phyloP scores from a whole-genome alignment of 2,888 invertebrate genomes.

The Platycheirus albimanus region DNA sequence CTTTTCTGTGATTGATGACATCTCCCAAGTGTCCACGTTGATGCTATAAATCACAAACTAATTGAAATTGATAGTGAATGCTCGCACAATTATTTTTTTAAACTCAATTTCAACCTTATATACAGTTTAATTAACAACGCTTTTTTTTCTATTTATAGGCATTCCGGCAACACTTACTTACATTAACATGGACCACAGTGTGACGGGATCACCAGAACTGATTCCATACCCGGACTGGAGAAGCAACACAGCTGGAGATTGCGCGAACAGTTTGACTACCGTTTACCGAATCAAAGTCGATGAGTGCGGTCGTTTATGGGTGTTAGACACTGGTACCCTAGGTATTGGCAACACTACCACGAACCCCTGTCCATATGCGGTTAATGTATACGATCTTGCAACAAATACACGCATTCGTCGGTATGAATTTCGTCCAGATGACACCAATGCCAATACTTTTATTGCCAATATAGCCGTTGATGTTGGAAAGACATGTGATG shows the following conservation, averaged over 20 bases:
- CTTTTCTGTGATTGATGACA: not conserved
- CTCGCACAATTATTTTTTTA: not conserved
- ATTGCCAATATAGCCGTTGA: constrained; percentile 95
- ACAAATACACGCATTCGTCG: constrained; percentile 88
- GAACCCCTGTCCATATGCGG: constrained; percentile 90
- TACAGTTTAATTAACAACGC: not conserved
- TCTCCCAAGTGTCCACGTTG: not conserved
- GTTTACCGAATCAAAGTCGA: constrained; percentile 92
- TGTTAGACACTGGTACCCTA: constrained; percentile 91
- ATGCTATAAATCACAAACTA: not conserved
- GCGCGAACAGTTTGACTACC: constrained; percentile 89
- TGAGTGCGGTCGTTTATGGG: constrained; percentile 91
- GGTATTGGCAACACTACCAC: constrained; percentile 90
- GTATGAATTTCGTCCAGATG: constrained; percentile 88
- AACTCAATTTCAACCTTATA: not conserved
- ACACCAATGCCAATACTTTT: constrained; percentile 90
- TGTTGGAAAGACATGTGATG: constrained; percentile 88
- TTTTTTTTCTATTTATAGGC: constrained; percentile 83
- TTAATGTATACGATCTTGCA: constrained; percentile 90
- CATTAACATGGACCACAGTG: constrained; percentile 87
- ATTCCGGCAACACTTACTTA: constrained; percentile 92
- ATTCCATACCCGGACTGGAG: constrained; percentile 91
- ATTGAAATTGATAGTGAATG: too few relatives aligned
- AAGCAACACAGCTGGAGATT: constrained; percentile 89
- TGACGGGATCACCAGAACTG: constrained; percentile 88